Conservation (phyloP, 2,888 invertebrate species). For the Eupithecia pulchellata region DNA sequence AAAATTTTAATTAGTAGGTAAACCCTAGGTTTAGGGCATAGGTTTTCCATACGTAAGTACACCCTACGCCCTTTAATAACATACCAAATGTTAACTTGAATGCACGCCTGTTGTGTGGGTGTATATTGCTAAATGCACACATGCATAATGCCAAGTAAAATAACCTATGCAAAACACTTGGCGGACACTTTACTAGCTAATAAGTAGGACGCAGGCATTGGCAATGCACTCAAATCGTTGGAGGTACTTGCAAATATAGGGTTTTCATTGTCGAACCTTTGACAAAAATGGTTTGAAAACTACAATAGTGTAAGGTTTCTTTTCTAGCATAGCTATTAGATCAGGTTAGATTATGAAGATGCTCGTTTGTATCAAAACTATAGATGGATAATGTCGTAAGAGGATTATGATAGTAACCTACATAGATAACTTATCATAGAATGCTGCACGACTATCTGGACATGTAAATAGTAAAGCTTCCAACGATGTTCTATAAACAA, state of each 20-base stretch:
- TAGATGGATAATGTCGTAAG: neutral
- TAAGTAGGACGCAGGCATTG: constrained; percentile 33
- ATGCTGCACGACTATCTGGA: neutral
- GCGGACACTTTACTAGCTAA: constrained; percentile 29
- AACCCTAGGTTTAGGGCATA: too few species aligned
- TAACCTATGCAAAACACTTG: constrained; percentile 34
- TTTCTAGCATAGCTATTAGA: neutral
- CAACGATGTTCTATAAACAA: constrained; percentile 25
- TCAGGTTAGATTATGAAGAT: neutral
- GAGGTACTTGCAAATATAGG: neutral
- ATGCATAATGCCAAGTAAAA: constrained; percentile 35
- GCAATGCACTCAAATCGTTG: constrained; percentile 27
- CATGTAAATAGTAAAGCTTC: constrained; percentile 2
- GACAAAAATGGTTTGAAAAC: neutral
- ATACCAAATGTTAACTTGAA: neutral
- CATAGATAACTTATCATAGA: constrained; percentile 15
- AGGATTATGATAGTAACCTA: constrained; percentile 12
- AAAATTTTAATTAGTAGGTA: too few species aligned
- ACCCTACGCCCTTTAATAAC: neutral
- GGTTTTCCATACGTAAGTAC: too few species aligned
- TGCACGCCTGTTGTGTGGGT: constrained; percentile 48
- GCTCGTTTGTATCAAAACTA: neutral
- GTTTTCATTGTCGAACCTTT: neutral
- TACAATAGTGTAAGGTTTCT: too few species aligned
- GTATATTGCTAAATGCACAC: constrained; percentile 61